Base-by-base conservation (phyloP, 2,888 invertebrate genomes). In the Eilema depressum region DNA sequence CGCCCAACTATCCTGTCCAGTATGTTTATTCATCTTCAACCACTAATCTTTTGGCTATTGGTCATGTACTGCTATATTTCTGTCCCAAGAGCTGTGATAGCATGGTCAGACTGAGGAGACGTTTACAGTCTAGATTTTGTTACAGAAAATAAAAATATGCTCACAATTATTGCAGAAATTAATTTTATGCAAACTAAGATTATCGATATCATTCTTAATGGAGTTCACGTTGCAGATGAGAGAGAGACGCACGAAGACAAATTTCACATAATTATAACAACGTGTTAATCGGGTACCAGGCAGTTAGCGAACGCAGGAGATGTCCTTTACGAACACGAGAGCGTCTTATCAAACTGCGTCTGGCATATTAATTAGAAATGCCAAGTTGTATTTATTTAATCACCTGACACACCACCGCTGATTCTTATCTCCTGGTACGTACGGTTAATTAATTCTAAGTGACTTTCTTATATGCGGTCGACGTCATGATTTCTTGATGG, bases 381-480 rank as follows among this genome's bases (percentile, higher is more conserved):
- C 90, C 90, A 91, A 92, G 89, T 92, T 92, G 92, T 93, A 93
- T 94, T 93, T 93, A 92, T 93, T 92, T 92, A 93, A 94, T 93
- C 93, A 94, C 93, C 93, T 92, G 93, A 90, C 92, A 91, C 88
- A 82, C 82, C 88, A 79, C 82, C 81, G 85, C 86, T 86, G 93
- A 93, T 93, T 88, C 84, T 85, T 91, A 94, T 93, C 93, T 90
- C 73, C 69, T 79, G 72, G 88, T 89, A 85, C 85, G 86, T 89
- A 88, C 87, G 87, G 83, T 91, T 90, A 92, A 93, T 94, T 93
- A 93, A 93, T 93, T 93, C 91, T 85, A 85, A 85, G 85, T 87
- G 85, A 86, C 91, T 92, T 85, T 86, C 85, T 87, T 87, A 83
- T 87, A 83, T 84, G 80, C 79, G 74, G 73, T 17, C 33, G 20